phyloP scores from a whole-genome alignment of 2,888 invertebrate genomes.

The Erannis defoliaria region DNA sequence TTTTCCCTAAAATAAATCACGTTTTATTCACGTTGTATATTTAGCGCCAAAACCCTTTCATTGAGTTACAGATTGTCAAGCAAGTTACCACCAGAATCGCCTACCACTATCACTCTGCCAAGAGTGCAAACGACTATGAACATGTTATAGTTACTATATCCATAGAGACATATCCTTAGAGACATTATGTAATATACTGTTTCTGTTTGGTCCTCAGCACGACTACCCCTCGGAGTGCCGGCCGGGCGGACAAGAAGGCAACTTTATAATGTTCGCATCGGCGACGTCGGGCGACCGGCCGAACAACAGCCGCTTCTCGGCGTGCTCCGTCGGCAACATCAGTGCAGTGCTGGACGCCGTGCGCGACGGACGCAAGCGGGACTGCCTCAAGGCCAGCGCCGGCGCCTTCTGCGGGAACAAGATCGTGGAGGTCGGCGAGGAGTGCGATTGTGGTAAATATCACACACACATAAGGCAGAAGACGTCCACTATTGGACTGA shows the following conservation, averaged over 20 bases:
- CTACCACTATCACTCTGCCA: too few relatives aligned
- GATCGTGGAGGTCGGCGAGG: constrained; percentile 98
- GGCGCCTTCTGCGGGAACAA: constrained; percentile 99
- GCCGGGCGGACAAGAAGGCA: constrained; percentile 96
- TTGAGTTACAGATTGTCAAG: too few relatives aligned
- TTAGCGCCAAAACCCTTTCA: too few relatives aligned
- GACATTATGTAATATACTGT: too few relatives aligned
- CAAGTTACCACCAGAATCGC: too few relatives aligned
- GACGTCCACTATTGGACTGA: too few relatives aligned
- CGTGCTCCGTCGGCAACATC: constrained; percentile 97
- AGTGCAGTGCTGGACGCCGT: constrained; percentile 97
- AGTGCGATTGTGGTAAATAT: constrained; percentile 95
- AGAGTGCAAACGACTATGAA: too few relatives aligned
- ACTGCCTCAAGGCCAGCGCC: constrained; percentile 95
- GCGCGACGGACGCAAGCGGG: constrained; percentile 95
- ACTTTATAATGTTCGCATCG: constrained; percentile 99
- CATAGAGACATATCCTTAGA: too few relatives aligned
- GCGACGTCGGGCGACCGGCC: constrained; percentile 99
- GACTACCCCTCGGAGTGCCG: constrained; percentile 97
- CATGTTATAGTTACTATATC: too few relatives aligned
- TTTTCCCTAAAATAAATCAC: too few relatives aligned
- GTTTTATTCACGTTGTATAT: too few relatives aligned
- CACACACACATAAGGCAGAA: background rate
- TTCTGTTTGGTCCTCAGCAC: constrained; percentile 90
- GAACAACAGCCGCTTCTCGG: constrained; percentile 99